Conservation (phyloP, 2,888 invertebrate genomes). For the Molorchus minor region DNA sequence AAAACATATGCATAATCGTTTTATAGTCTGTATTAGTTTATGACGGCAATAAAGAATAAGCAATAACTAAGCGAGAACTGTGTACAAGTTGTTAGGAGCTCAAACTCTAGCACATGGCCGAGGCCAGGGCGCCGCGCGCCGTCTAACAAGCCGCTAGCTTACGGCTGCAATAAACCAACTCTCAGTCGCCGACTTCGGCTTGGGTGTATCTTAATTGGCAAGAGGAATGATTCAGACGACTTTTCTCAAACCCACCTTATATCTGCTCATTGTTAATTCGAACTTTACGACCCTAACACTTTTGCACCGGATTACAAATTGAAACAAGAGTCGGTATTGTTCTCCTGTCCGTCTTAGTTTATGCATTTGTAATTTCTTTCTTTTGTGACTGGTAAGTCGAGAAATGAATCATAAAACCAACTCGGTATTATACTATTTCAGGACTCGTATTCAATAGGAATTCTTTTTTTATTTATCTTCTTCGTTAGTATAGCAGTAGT, state of each 20-base stretch:
- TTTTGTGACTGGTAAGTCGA: slow-evolving; percentile 1
- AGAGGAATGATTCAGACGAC: slow-evolving; percentile 52
- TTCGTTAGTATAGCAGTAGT: too few species aligned
- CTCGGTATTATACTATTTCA: too few species aligned
- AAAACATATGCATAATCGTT: slow-evolving; percentile 43
- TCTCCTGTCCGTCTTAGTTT: slow-evolving; percentile 3
- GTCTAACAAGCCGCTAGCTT: slow-evolving; percentile 33
- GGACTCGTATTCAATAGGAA: too few species aligned
- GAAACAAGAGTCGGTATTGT: slow-evolving; percentile 36
- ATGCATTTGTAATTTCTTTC: slow-evolving; percentile 21
- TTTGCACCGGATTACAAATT: slow-evolving; percentile 43
- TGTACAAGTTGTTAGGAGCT: slow-evolving; percentile 33
- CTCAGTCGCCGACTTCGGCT: slow-evolving; percentile 45
- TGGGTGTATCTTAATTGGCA: slow-evolving; percentile 56
- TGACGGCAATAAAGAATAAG: slow-evolving; percentile 48
- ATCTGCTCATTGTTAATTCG: slow-evolving; percentile 50
- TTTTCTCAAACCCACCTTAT: slow-evolving; percentile 50
- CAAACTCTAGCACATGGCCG: slow-evolving; percentile 27
- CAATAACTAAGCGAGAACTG: slow-evolving; percentile 43
- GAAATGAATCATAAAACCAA: too few species aligned
- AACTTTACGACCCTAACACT: slow-evolving; percentile 45
- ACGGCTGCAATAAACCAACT: slow-evolving; percentile 49
- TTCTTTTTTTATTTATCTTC: too few species aligned
- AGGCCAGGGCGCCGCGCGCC: slow-evolving; percentile 8
- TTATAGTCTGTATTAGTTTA: slow-evolving; percentile 49